A percentile compares a stretch with the other conserved stretches of the same genome.
These are phyloP conservation scores for Lampropteryx suffumata DNA, from an alignment of 2,888 invertebrate genomes.

Conservation along the genomic window DNA sequence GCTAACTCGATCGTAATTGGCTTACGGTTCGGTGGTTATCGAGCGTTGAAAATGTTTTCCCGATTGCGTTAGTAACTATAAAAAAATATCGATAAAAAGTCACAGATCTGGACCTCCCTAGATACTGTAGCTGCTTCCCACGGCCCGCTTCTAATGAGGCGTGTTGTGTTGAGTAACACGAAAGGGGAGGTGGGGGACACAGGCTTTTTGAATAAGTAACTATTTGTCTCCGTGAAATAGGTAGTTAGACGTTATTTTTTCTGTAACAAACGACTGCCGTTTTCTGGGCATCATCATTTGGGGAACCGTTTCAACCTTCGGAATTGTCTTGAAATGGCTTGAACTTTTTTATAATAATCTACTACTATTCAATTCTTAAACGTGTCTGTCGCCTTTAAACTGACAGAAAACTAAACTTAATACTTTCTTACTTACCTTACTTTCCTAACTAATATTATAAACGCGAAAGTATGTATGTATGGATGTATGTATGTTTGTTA, in stretches of 20 bases:
- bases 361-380: background rate
- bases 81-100: slow-evolving; percentile 28
- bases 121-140: slow-evolving; percentile 60
- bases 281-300: slow-evolving; percentile 31
- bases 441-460: too few relatives aligned
- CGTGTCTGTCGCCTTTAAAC: too few relatives aligned
- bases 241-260: slow-evolving; percentile 53
- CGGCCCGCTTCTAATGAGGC: slow-evolving; percentile 78
- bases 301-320: slow-evolving; percentile 3
- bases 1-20: slow-evolving; percentile 6
- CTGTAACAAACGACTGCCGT: slow-evolving; percentile 32
- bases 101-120: slow-evolving; percentile 48
- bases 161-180: slow-evolving; percentile 73
- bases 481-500: too few relatives aligned
- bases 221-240: slow-evolving; percentile 52
- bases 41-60: background rate
- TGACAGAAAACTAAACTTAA: too few relatives aligned
- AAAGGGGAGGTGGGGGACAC: slow-evolving; percentile 40
- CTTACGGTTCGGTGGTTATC: slow-evolving; percentile 2
- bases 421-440: too few relatives aligned
- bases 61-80: background rate
- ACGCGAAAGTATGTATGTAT: too few relatives aligned
- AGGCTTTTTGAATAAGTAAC: slow-evolving; percentile 57
- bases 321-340: slow-evolving; percentile 14
- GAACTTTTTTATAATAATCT: background rate